Evolutionary conservation across 2,888 invertebrate genomes (phyloP).

Genomic region (Cerceris rybyensis): DNA sequence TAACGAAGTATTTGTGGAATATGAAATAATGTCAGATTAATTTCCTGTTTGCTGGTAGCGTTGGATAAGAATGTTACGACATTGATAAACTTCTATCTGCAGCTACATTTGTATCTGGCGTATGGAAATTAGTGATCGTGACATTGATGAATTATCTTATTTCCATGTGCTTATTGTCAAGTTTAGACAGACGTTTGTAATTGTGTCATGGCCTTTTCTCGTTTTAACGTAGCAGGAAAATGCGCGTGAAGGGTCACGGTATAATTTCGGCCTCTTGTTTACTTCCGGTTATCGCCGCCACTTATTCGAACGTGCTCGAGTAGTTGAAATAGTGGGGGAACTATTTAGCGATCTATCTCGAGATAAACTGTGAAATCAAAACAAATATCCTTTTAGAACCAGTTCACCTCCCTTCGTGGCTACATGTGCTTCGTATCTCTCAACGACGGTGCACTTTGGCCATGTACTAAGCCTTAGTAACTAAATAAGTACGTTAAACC

Average conservation of each 20-base stretch:
- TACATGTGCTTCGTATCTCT: conserved; percentile 2
- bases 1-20: too few relatives aligned
- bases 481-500: too few relatives aligned
- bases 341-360: conserved; percentile 28
- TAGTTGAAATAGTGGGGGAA: conserved; percentile 34
- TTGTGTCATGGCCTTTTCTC: not conserved
- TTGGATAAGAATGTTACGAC: too few relatives aligned
- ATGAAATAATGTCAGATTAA: too few relatives aligned
- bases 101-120: too few relatives aligned
- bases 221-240: not conserved
- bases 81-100: too few relatives aligned
- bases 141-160: conserved; percentile 1
- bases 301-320: conserved; percentile 24
- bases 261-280: conserved; percentile 24
- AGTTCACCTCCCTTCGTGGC: not conserved
- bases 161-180: too few relatives aligned
- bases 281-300: conserved; percentile 36
- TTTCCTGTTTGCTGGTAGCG: too few relatives aligned
- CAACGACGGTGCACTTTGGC: not conserved
- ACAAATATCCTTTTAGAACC: conserved; percentile 30
- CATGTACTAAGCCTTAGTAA: not conserved
- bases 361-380: conserved; percentile 44
- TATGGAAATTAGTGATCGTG: not conserved
- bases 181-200: too few relatives aligned
- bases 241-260: not conserved